Conservation (phyloP, 2,113 vertebrate genomes). For the Neogale vison region DNA sequence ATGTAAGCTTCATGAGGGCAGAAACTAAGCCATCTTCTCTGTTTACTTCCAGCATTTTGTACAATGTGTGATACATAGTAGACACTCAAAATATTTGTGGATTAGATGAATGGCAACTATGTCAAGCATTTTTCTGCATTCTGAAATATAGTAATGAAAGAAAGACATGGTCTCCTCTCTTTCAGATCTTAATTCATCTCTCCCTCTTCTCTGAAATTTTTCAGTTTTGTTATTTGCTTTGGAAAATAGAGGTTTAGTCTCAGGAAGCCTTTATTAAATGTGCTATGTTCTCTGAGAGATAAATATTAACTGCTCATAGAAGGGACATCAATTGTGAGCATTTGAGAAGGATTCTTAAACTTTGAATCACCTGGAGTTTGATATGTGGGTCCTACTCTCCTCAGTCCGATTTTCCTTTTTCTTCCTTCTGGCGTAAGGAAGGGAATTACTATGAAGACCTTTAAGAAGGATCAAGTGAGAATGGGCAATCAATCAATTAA, state of each 20-base stretch:
- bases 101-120: not conserved
- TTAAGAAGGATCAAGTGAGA: not conserved
- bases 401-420: not conserved
- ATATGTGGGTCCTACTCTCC: not conserved
- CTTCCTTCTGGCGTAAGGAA: not conserved
- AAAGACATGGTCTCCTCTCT: not conserved
- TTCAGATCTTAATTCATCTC: not conserved
- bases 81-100: not conserved
- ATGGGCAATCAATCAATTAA: not conserved
- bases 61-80: not conserved
- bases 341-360: not conserved
- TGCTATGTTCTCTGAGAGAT: not conserved
- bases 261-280: not conserved
- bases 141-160: not conserved
- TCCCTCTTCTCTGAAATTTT: not conserved
- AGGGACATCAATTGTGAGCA: not conserved
- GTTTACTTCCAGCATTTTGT: not conserved
- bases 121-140: not conserved
- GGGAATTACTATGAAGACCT: not conserved
- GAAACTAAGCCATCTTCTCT: not conserved
- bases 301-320: not conserved
- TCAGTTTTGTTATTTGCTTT: not conserved
- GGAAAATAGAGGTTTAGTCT: not conserved
- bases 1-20: not conserved
- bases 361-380: not conserved